These are phyloP conservation scores for Otis tarda DNA, from an alignment of 2,113 vertebrate species.

Conservation along the genomic window DNA sequence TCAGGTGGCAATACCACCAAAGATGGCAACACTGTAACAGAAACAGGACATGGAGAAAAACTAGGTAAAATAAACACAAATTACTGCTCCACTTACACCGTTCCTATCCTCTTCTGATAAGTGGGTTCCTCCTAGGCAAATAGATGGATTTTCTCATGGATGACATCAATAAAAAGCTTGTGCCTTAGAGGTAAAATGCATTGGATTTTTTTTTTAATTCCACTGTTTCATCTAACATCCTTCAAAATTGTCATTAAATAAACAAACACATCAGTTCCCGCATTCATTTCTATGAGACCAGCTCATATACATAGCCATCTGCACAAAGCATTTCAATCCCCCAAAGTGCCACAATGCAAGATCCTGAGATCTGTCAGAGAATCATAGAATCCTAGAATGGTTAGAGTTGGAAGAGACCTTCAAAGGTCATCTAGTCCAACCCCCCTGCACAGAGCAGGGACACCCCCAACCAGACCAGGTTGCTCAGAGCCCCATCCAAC, in stretches of 20 bases:
- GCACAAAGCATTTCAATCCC: not conserved
- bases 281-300: not conserved
- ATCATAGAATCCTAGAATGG: no score
- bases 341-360: not conserved
- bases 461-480: no score
- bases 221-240: not conserved
- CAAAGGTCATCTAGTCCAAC: no score
- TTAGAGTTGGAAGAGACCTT: no score
- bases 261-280: fast-evolving
- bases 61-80: not conserved
- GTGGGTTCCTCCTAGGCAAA: not conserved
- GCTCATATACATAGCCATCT: not conserved
- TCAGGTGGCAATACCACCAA: not conserved
- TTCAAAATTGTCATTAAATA: not conserved
- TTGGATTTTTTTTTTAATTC: not conserved
- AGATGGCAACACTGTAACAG: not conserved
- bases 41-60: not conserved
- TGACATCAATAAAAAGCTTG: not conserved
- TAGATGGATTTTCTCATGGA: not conserved
- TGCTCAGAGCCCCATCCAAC: no score
- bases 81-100: not conserved
- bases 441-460: no score
- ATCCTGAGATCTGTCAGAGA: not conserved
- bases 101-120: not conserved
- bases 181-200: not conserved